Conservation (phyloP, 2,888 invertebrate genomes). For the Scaptomyza cyrtandrae region DNA sequence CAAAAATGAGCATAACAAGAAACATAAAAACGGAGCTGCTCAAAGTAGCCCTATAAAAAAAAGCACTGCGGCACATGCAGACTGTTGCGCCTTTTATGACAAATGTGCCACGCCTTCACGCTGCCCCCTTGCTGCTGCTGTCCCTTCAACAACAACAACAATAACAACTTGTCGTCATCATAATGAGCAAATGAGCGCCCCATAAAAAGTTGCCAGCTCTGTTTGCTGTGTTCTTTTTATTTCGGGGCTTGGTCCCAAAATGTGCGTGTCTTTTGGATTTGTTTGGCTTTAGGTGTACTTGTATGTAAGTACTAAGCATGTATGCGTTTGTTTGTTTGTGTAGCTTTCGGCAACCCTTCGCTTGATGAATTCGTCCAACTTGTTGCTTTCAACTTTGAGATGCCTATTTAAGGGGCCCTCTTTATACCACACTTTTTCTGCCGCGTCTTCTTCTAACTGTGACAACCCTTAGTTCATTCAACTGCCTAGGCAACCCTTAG, state of each 20-base stretch:
- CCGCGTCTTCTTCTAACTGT: not conserved
- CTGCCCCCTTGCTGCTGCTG: too few species aligned
- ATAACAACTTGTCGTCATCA: slow-evolving; percentile 53
- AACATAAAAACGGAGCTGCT: slow-evolving; percentile 45
- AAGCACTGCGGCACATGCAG: slow-evolving; percentile 53
- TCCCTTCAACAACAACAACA: slow-evolving; percentile 30
- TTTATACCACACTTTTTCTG: not conserved
- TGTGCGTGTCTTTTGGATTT: slow-evolving; percentile 47
- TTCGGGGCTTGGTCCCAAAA: slow-evolving; percentile 35
- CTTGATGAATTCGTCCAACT: slow-evolving; percentile 58
- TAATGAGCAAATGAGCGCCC: slow-evolving; percentile 68
- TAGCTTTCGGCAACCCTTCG: slow-evolving; percentile 71
- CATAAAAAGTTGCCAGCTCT: slow-evolving; percentile 71
- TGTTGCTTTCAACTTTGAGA: slow-evolving; percentile 28
- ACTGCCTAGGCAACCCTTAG: slow-evolving; percentile 44
- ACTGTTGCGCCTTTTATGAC: slow-evolving; percentile 74
- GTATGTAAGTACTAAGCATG: slow-evolving; percentile 19
- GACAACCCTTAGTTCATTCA: slow-evolving; percentile 37
- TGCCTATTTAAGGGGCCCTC: slow-evolving; percentile 26
- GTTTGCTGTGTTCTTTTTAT: slow-evolving; percentile 23
- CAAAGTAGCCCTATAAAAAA: slow-evolving; percentile 53
- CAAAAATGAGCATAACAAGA: slow-evolving; percentile 13
- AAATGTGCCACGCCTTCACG: slow-evolving; percentile 43
- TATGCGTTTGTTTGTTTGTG: slow-evolving; percentile 22
- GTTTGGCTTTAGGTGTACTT: slow-evolving; percentile 18